Evolutionary conservation across 2,113 vertebrate genomes (phyloP).

Genomic region (Romanogobio albipinnatus): DNA sequence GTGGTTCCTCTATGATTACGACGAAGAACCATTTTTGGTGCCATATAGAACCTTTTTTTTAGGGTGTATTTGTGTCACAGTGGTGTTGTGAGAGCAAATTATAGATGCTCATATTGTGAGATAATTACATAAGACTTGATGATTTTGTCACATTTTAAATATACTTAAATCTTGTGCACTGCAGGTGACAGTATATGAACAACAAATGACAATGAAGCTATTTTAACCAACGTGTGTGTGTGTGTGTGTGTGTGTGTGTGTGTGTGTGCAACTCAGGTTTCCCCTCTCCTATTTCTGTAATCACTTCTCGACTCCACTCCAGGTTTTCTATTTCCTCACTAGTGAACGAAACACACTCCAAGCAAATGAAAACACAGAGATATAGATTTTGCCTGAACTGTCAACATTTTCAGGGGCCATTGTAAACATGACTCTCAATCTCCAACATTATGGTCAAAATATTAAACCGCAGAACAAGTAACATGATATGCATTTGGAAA

Average conservation of each 20-base stretch:
- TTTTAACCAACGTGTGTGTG: background rate
- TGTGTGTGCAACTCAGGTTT: no score
- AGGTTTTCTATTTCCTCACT: background rate
- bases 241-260: no score
- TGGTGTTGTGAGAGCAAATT: background rate
- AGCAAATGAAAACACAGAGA: background rate
- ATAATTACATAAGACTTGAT: background rate
- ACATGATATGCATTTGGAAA: background rate
- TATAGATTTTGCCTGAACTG: background rate
- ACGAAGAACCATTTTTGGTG: no score
- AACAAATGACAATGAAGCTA: background rate
- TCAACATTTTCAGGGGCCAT: background rate
- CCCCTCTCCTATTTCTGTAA: no score
- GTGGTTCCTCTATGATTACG: no score
- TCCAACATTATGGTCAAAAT: background rate
- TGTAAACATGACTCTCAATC: background rate
- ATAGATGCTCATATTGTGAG: background rate
- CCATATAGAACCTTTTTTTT: no score
- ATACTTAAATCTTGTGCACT: background rate
- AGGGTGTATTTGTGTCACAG: background rate
- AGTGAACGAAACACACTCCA: background rate
- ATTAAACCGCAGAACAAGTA: background rate
- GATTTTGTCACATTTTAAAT: background rate
- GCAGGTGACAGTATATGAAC: background rate
- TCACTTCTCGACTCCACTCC: no score